phyloP scores from a whole-genome alignment of 1,140 invertebrate species.

The Teleogryllus occipitalis region DNA sequence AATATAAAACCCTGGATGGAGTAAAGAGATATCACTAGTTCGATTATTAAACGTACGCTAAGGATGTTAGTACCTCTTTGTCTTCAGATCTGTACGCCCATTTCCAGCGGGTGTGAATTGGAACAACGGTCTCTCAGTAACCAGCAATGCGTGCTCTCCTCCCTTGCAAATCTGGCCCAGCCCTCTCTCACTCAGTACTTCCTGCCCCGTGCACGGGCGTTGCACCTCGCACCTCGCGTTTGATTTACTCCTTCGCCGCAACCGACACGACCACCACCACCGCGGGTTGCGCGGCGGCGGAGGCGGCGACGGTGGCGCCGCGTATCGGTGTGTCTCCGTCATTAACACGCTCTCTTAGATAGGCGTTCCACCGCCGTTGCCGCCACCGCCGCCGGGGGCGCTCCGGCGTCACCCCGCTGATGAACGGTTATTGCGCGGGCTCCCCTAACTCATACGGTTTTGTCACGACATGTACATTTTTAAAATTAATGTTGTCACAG shows the following conservation, averaged over 20 bases:
- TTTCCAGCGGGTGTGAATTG: no score
- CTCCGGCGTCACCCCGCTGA: background rate
- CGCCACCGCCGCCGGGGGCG: background rate
- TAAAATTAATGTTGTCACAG: constrained; percentile 5
- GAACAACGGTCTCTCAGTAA: no score
- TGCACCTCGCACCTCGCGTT: background rate
- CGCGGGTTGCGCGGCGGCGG: no score
- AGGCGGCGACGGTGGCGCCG: background rate
- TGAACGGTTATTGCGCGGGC: background rate
- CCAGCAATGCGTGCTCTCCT: no score
- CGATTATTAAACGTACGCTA: no score
- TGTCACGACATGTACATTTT: constrained; percentile 4
- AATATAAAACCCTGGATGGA: no score
- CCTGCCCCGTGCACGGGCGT: background rate
- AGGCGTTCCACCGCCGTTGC: background rate
- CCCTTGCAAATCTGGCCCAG: background rate
- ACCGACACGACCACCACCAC: no score
- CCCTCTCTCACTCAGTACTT: background rate
- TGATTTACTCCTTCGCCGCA: background rate
- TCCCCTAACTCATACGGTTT: background rate
- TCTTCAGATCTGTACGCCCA: no score
- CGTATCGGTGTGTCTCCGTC: constrained; percentile 2
- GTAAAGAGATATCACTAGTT: no score
- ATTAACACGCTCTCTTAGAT: constrained; percentile 4
- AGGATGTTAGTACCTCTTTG: no score